phyloP scores from a whole-genome alignment of 2,888 invertebrate genomes.

The Bhutanitis thaidina region DNA sequence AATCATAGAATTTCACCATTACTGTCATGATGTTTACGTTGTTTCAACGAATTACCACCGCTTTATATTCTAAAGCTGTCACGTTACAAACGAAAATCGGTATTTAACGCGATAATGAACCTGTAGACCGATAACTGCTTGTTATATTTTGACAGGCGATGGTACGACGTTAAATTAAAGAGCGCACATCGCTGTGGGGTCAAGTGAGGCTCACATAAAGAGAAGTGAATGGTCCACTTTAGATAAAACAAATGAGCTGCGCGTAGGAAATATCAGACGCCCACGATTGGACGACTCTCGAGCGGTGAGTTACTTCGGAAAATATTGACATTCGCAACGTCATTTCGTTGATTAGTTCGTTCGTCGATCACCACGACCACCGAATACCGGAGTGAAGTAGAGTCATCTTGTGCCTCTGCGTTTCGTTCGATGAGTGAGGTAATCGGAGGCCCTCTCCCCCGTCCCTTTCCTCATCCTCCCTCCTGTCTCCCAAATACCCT shows the following conservation, averaged over 20 bases:
- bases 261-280: constrained; percentile 7
- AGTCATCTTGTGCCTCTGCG: too few relatives aligned
- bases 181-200: constrained; percentile 20
- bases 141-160: constrained; percentile 28
- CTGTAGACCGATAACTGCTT: constrained; percentile 25
- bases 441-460: too few relatives aligned
- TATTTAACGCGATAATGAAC: constrained; percentile 26
- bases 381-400: too few relatives aligned
- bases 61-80: constrained; percentile 30
- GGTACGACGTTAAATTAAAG: constrained; percentile 24
- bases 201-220: constrained; percentile 44
- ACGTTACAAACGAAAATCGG: constrained; percentile 24
- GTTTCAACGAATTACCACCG: constrained; percentile 21
- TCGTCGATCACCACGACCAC: too few relatives aligned
- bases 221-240: constrained; percentile 44
- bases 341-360: too few relatives aligned
- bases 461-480: too few relatives aligned
- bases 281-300: too few relatives aligned
- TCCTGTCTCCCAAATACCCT: too few relatives aligned
- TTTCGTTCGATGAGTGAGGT: too few relatives aligned
- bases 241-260: constrained; percentile 37
- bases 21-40: constrained; percentile 9
- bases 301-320: too few relatives aligned
- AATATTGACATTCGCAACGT: too few relatives aligned
- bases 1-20: constrained; percentile 24